Conservation (phyloP, 2,113 vertebrate species). For the Lichenostomus cassidix region DNA sequence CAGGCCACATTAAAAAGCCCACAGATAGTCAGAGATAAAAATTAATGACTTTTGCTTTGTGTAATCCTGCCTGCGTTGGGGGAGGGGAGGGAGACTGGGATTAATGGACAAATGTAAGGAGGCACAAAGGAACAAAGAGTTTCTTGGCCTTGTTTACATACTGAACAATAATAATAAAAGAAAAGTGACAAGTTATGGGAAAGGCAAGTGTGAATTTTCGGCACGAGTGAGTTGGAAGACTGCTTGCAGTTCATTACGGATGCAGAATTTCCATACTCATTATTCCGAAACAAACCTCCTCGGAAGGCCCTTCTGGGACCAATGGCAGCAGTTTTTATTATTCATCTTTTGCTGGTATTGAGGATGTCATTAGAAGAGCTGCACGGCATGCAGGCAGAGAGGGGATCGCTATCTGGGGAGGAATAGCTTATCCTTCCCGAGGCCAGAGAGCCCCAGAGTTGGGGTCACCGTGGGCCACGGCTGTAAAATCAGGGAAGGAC, state of each 20-base stretch:
- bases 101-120: conserved; percentile 81
- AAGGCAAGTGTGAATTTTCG: conserved; percentile 78
- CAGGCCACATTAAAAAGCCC: conserved; percentile 86
- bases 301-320: conserved; percentile 69
- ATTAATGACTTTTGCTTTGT: conserved; percentile 90
- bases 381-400: neutral
- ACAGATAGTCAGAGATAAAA: conserved; percentile 89
- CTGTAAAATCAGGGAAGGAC: neutral
- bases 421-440: conserved; percentile 41
- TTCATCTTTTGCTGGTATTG: conserved; percentile 59
- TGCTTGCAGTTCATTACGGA: conserved; percentile 75
- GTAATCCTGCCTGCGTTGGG: conserved; percentile 78
- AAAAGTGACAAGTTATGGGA: conserved; percentile 79
- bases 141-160: conserved; percentile 81
- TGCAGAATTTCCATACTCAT: conserved; percentile 77
- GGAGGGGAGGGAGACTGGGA: conserved; percentile 67
- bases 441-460: conserved; percentile 2
- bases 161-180: conserved; percentile 77
- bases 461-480: conserved; percentile 21
- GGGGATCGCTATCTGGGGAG: conserved; percentile 14
- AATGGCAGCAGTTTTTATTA: conserved; percentile 65
- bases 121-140: conserved; percentile 84
- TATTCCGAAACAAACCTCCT: conserved; percentile 74
- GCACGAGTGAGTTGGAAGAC: conserved; percentile 78
- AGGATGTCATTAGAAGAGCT: conserved; percentile 55